Base-by-base conservation (phyloP, 64 coral and sea anemone species). In the Orbicella faveolata region DNA sequence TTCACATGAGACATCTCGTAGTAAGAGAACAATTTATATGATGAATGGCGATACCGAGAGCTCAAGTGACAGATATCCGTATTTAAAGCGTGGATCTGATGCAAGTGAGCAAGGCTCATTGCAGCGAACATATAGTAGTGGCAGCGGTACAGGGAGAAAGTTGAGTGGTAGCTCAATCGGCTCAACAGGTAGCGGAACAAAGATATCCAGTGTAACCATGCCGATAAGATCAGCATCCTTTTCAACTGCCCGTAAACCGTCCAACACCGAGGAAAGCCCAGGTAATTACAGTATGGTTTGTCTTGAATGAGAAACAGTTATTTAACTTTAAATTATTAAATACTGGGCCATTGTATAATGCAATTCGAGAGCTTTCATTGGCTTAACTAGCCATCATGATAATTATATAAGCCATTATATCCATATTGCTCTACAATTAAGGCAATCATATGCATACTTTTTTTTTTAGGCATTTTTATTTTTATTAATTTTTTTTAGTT, bases 171-270 rank as follows among this genome's bases (percentile, higher is more conserved):
- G 75, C 3, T 86, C 95, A 54, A 57, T 79, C 3, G 61, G 82
- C 1, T 85, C 82, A 30, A 85, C 82, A 15, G n/a, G 37, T 37
- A 85, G 80, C 20, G 67, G 41, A 7, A 93, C 90, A 2, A 96
- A 96, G 36, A 93, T 76, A 64, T 93, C 95, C 14, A 96, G 95
- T 63, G 83, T 96, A 39, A 96, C 95, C 6, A 41, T 96, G 82
- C 91, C 92, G 35, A 94, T 96, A 83, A 89, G 92, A 77, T 84
- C 95, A 44, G 83, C 84, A 17, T 87, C 77, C 19, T 83, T 76
- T 75, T 88, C 92, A 9, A 30, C 72, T 52, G 88, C 86, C 19
- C 83, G 87, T 21, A 85, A 19, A 84, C 66, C 55, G 33, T 94
- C 87, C 25, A 94, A 75, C 79, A 89, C 13, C 41, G 70, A 17